Conservation (phyloP, 2,797 vertebrate species). For the Acipenser transmontanus region DNA sequence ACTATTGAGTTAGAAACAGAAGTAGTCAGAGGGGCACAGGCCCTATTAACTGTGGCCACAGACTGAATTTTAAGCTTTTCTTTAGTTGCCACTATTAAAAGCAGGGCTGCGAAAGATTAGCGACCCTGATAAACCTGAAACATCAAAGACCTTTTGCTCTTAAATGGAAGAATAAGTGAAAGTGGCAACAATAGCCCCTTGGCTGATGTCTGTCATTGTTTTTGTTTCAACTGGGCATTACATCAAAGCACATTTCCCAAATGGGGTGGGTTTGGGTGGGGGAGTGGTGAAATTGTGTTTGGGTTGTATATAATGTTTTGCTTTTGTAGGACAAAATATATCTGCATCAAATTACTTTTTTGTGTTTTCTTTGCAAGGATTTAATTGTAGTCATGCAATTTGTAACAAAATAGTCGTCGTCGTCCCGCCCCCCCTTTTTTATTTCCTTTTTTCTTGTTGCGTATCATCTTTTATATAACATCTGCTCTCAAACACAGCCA, state of each 20-base stretch:
- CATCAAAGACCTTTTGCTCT: conserved; percentile 51
- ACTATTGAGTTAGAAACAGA: conserved; percentile 49
- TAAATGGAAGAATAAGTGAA: conserved; percentile 38
- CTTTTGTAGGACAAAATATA: no score
- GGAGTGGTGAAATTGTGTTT: no score
- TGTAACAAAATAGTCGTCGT: no score
- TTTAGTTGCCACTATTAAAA: conserved; percentile 23
- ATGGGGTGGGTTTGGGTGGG: no score
- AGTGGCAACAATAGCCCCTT: conserved; percentile 38
- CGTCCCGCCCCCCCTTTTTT: no score
- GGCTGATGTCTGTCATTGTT: conserved; percentile 31
- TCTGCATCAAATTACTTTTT: no score
- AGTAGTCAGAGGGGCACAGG: conserved; percentile 32
- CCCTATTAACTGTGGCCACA: conserved; percentile 6
- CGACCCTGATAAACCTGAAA: conserved; percentile 42
- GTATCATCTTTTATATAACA: no score
- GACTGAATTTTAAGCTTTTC: conserved; percentile 35
- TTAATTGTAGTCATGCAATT: no score
- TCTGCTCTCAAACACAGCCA: no score
- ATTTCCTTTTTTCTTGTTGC: no score
- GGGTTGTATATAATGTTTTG: no score
- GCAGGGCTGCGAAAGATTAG: conserved; percentile 53
- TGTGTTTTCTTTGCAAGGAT: no score
- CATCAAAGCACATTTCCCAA: conserved; percentile 41
- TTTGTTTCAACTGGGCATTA: conserved; percentile 25